phyloP scores from a whole-genome alignment of 2,888 invertebrate species.

The Mesopsocus fuscifrons region DNA sequence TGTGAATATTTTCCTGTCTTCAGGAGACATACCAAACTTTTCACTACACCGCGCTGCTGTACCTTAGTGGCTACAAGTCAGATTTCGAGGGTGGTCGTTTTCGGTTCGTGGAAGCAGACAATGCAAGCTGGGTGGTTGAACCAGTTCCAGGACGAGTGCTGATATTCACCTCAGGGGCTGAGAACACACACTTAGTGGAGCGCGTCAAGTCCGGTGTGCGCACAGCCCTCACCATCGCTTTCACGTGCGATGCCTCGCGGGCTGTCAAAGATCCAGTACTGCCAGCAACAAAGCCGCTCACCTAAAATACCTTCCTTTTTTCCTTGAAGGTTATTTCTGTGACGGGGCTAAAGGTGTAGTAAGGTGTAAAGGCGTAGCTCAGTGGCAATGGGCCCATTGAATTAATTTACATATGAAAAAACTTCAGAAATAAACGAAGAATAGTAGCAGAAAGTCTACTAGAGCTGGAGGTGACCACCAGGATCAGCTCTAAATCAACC shows the following conservation, averaged over 20 bases:
- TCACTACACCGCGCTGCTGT: constrained; percentile 69
- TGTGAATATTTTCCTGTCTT: constrained; percentile 17
- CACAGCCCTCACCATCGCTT: constrained; percentile 70
- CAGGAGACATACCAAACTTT: constrained; percentile 73
- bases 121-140: constrained; percentile 40
- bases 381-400: too few species aligned
- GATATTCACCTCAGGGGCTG: constrained; percentile 73
- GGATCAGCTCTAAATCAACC: too few species aligned
- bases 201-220: constrained; percentile 52
- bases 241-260: constrained; percentile 55
- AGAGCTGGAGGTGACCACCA: too few species aligned
- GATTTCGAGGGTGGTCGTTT: constrained; percentile 75
- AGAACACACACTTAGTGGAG: constrained; percentile 70
- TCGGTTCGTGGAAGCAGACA: constrained; percentile 47
- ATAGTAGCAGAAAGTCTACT: too few species aligned
- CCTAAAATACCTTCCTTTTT: too few species aligned
- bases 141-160: constrained; percentile 60
- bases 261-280: constrained; percentile 39
- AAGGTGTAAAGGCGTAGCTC: too few species aligned
- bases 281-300: neutral
- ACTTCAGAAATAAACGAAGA: too few species aligned
- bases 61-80: constrained; percentile 49
- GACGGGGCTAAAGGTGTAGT: too few species aligned
- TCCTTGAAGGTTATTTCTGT: too few species aligned
- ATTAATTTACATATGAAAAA: too few species aligned